Conservation (phyloP, 2,797 vertebrate genomes). For the Tokudaia muenninki region DNA sequence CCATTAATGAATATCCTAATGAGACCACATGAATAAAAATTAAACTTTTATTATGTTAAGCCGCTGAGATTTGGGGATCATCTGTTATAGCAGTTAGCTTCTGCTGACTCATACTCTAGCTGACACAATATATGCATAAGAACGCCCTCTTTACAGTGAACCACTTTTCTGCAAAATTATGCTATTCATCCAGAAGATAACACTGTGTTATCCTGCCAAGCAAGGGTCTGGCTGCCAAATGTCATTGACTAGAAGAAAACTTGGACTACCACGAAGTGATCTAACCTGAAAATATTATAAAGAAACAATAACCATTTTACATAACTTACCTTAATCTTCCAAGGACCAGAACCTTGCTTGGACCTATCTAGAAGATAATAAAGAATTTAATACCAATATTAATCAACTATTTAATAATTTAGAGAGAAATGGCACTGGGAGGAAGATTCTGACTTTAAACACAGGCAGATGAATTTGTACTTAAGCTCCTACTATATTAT, state of each 20-base stretch:
- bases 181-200: background rate
- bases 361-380: background rate
- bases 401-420: constrained; percentile 51
- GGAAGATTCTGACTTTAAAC: constrained; percentile 23
- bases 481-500: background rate
- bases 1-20: constrained; percentile 17
- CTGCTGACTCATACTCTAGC: background rate
- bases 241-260: background rate
- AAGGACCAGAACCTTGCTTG: background rate
- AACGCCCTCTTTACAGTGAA: background rate
- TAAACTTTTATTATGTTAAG: constrained; percentile 50
- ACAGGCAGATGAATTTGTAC: constrained; percentile 3
- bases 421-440: background rate
- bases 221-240: background rate
- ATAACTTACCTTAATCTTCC: background rate
- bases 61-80: constrained; percentile 12
- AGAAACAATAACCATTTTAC: constrained; percentile 19
- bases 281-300: constrained; percentile 50
- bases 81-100: constrained; percentile 38
- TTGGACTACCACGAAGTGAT: constrained; percentile 10
- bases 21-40: constrained; percentile 17
- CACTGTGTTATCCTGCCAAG: background rate
- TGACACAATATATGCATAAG: background rate
- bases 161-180: constrained; percentile 6
- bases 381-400: constrained; percentile 39